These are phyloP conservation scores for Dermatemys mawii DNA, from an alignment of 2,113 vertebrate species.

Conservation along the genomic window DNA sequence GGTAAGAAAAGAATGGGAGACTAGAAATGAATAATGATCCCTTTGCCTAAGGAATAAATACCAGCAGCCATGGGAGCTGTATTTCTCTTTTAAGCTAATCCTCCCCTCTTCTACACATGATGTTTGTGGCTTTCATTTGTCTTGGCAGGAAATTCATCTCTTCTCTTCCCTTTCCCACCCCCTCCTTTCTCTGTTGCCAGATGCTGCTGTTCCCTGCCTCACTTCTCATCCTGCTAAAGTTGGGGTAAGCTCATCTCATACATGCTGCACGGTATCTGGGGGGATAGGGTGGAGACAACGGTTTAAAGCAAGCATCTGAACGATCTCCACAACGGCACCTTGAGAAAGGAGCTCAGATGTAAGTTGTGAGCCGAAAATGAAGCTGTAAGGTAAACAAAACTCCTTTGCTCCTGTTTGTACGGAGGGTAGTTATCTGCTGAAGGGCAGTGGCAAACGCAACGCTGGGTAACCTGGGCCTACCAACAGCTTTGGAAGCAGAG, in stretches of 20 bases:
- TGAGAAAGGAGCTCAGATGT: background rate
- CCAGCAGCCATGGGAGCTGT: constrained; percentile 32
- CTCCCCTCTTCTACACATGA: background rate
- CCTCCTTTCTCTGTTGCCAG: background rate
- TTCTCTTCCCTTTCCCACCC: constrained; percentile 50
- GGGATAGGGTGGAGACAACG: background rate
- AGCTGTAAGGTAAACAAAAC: background rate
- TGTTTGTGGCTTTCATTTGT: background rate
- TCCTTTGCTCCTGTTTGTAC: background rate
- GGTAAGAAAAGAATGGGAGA: fast-evolving
- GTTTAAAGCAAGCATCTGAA: background rate
- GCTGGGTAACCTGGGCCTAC: background rate
- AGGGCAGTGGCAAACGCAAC: background rate
- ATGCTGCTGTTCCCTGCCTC: background rate
- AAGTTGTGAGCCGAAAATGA: background rate
- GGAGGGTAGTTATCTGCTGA: background rate
- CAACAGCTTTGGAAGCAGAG: background rate
- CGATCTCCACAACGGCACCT: background rate
- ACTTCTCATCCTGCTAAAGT: fast-evolving
- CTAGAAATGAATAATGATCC: background rate
- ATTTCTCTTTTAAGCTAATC: background rate
- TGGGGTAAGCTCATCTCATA: background rate
- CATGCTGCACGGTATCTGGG: background rate
- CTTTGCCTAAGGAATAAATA: background rate
- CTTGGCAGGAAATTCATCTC: constrained; percentile 42